phyloP scores from a whole-genome alignment of 2,888 invertebrate genomes.

The Heliconius erato region DNA sequence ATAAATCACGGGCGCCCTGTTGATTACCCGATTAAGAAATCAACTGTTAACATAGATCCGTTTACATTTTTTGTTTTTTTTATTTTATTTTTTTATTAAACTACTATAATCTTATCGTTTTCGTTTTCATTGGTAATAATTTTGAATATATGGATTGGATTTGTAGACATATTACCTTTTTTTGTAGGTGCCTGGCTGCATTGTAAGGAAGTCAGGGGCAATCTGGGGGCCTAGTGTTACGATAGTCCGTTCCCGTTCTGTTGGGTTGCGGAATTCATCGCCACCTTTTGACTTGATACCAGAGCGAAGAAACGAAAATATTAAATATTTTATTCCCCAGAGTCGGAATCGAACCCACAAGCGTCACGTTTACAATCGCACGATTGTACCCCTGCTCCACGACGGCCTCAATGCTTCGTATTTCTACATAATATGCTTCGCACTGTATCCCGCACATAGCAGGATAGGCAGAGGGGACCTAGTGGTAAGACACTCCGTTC shows the following conservation, averaged over 20 bases:
- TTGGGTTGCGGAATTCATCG: background rate
- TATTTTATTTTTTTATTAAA: background rate
- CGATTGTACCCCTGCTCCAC: background rate
- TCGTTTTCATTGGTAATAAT: background rate
- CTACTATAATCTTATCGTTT: constrained; percentile 12
- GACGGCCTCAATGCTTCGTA: background rate
- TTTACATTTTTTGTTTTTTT: constrained; percentile 15
- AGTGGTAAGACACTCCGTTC: too few relatives aligned
- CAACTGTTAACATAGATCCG: constrained; percentile 65
- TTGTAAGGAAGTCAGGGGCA: too few relatives aligned
- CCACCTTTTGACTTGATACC: background rate
- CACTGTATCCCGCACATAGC: too few relatives aligned
- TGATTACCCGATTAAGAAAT: constrained; percentile 80
- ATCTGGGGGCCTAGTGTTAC: background rate
- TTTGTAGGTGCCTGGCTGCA: too few relatives aligned
- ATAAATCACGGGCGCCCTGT: constrained; percentile 71
- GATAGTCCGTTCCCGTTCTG: background rate
- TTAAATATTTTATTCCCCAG: background rate
- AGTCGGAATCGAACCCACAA: background rate
- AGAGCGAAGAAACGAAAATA: background rate
- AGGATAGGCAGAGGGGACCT: too few relatives aligned
- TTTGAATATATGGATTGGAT: too few relatives aligned
- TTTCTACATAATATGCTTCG: background rate
- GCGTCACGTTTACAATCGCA: background rate
- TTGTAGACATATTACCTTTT: too few relatives aligned